phyloP scores from a whole-genome alignment of 2,797 vertebrate species.

The Oryzias sinensis region DNA sequence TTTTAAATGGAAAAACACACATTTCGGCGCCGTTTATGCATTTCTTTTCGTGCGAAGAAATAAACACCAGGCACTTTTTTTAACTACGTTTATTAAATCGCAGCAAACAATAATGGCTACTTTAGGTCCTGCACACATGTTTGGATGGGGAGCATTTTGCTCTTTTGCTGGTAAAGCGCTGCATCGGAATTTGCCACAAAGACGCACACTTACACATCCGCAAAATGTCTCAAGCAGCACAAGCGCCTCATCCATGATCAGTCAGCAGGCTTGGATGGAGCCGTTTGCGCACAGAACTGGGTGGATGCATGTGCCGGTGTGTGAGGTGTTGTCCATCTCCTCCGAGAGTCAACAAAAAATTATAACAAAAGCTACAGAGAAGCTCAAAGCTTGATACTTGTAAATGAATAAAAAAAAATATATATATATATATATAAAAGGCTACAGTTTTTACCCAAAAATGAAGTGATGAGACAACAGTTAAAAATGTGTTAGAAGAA shows the following conservation, averaged over 20 bases:
- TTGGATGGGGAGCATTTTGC: conserved; percentile 12
- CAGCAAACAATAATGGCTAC: conserved; percentile 4
- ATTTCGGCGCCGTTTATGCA: conserved; percentile 15
- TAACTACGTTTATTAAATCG: conserved; percentile 9
- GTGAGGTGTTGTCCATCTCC: conserved; percentile 71
- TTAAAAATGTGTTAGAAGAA: conserved; percentile 33
- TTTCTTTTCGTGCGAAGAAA: conserved; percentile 23
- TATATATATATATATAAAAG: too few relatives aligned
- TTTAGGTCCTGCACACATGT: conserved; percentile 11
- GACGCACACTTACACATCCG: conserved; percentile 46
- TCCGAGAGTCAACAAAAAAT: conserved; percentile 76
- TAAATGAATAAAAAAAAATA: too few relatives aligned
- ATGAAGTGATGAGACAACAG: conserved; percentile 52
- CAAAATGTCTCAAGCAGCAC: conserved; percentile 64
- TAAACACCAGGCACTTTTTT: conserved; percentile 25
- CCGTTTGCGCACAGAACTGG: conserved; percentile 69
- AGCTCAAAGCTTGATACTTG: conserved; percentile 24
- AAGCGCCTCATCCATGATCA: conserved; percentile 59
- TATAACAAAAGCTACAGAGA: conserved; percentile 77
- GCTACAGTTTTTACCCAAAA: conserved; percentile 57
- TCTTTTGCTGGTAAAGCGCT: conserved; percentile 23
- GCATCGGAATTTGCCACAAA: conserved; percentile 48
- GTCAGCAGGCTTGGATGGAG: conserved; percentile 62
- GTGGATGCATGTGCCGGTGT: conserved; percentile 58
- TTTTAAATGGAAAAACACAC: conserved; percentile 3